Base-by-base conservation (phyloP, 2,888 invertebrate species). In the Andrena camellia region DNA sequence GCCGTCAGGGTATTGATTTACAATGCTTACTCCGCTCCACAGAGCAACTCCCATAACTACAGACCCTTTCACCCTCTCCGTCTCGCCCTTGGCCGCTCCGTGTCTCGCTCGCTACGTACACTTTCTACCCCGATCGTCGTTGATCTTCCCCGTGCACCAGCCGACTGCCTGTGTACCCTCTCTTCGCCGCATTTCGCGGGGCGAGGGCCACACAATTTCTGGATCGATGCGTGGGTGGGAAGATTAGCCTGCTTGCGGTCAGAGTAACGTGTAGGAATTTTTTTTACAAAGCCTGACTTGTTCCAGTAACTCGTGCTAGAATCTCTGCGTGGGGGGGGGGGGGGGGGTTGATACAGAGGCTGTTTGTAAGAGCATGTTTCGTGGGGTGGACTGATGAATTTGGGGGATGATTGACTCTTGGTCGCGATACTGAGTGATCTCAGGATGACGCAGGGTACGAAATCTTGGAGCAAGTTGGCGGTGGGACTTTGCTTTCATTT, bases 1-100 rank as follows among this genome's bases (percentile, higher is more conserved):
- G 81, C 89, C 90, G 88, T 88, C 90, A 84, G 90, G 92, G 90
- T 92, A 92, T 92, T 92, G 92, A 92, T 92, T 92, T 92, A 92
- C 92, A 92, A 92, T 92, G 91, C 91, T 91, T 90, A 88, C 91
- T 90, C 89, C 88, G 85, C 88, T 90, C 90, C 90, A 87, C 90
- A 92, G 57, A 57, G 88, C 86, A 81, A 88, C 91, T 91, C 89
- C 90, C 88, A 91, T 91, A 91, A 91, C 91, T 90, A 88, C 87
- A 87, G 86, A 75, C 80, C 71, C 83, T 72, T 81, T 79, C 81
- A 80, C 66, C 77, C 20, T 79, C 74, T 50, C 70, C 62, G 35
- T 71, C 76, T 48, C 73, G 42, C 57, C 67, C 50, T 68, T 64
- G 57, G 8, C 35, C 20, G 33, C 7, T 59, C 20, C 13, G 29